Conservation (phyloP, 2,113 vertebrate genomes). For the Pagrus major region DNA sequence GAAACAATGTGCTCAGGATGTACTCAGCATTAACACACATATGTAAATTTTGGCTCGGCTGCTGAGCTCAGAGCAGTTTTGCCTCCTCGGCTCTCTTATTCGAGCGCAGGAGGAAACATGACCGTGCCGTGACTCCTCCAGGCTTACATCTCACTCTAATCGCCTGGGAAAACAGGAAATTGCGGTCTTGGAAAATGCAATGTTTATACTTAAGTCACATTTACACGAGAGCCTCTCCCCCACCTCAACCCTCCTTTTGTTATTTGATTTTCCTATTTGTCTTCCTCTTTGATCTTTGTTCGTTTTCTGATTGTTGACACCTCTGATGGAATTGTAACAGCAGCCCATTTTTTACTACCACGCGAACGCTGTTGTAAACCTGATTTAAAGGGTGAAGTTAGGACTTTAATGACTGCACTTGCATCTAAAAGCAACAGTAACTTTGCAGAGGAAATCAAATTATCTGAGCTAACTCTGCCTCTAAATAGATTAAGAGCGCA, state of each 20-base stretch:
- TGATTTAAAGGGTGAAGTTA: neutral
- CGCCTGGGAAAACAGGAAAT: conserved; percentile 90
- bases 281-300: neutral
- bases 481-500: neutral
- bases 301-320: conserved; percentile 23
- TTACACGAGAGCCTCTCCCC: conserved; percentile 48
- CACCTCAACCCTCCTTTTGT: conserved; percentile 45
- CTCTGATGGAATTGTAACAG: neutral
- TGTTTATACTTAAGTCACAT: conserved; percentile 78
- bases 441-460: conserved; percentile 19
- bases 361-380: neutral
- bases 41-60: conserved; percentile 78
- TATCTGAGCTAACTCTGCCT: neutral
- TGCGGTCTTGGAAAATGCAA: conserved; percentile 82
- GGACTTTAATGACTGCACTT: conserved; percentile 12
- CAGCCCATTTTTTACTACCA: neutral
- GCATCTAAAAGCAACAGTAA: neutral
- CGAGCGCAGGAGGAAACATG: conserved; percentile 87
- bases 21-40: conserved; percentile 66
- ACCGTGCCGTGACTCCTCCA: conserved; percentile 90
- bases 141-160: conserved; percentile 86
- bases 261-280: conserved; percentile 52
- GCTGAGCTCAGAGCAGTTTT: conserved; percentile 52
- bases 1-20: conserved; percentile 88
- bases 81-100: conserved; percentile 24